A percentile compares a stretch with the other conserved stretches of the same genome.
Conservation (phyloP, 2,888 invertebrate genomes). For the Rugalucina vietnamica region DNA sequence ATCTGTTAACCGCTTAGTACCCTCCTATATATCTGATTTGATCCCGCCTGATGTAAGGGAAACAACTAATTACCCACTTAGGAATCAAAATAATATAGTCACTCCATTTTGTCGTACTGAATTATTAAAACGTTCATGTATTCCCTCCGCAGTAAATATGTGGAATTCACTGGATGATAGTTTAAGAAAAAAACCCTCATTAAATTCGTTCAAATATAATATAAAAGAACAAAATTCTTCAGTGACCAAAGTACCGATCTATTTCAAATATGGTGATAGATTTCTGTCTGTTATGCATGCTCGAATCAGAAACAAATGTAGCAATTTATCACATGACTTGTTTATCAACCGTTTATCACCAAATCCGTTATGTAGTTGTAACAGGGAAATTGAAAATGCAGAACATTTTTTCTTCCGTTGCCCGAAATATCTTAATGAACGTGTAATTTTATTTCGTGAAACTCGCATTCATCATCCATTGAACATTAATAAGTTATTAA, state of each 20-base stretch:
- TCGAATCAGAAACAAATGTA: not conserved
- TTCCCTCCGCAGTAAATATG: not conserved
- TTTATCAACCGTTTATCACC: not conserved
- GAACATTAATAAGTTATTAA: too few relatives aligned
- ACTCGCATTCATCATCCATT: too few relatives aligned
- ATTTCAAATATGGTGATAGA: not conserved
- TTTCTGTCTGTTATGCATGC: not conserved
- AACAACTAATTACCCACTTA: not conserved
- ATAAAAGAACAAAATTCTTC: not conserved
- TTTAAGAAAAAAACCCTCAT: not conserved
- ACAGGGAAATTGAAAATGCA: not conserved
- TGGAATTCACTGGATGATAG: not conserved
- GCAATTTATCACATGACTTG: not conserved
- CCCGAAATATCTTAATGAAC: not conserved
- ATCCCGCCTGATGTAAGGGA: not conserved
- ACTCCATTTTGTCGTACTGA: not conserved
- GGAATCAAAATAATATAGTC: not conserved
- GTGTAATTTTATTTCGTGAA: too few relatives aligned
- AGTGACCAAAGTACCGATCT: not conserved
- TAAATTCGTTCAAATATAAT: not conserved
- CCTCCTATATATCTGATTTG: not conserved
- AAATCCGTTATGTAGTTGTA: not conserved
- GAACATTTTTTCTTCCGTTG: not conserved
- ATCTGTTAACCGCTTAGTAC: not conserved
- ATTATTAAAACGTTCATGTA: not conserved